Evolutionary conservation across 2,797 vertebrate species (phyloP), one percentile per base, ranked within the genome.

Genomic region (Urocyon cinereoargenteus): DNA sequence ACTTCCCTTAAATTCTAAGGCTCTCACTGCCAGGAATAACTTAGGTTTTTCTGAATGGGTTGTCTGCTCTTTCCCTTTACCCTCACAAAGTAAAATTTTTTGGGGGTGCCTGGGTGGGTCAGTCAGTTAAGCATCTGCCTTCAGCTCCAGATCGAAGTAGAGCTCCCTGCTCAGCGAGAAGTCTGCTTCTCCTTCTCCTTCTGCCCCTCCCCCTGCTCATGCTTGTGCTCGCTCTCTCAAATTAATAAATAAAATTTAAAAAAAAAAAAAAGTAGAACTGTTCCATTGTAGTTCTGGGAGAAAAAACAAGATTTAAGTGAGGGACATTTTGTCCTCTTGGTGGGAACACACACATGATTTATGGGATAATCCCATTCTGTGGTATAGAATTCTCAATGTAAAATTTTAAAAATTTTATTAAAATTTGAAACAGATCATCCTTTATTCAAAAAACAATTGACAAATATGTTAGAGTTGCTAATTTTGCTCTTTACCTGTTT

Each of bases 401-500:
- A 45, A 85, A 31, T 77, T 87, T 36, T n/a, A 12, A 4, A 85
- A 90, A 45, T 66, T 51, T 11, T 72, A n/a, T 40, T 88, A 84
- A 85, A 93, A 82, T 31, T 81, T 68, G 45, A 84, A 34, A 53
- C 5, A n/a, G 19, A 61, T 81, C 7, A 75, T 91, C 66, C 81
- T 94, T 86, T 96, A 86, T 85, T 77, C n/a, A 73, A 72, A 91
- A 97, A 45, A 14, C 31, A 92, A 16, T 72, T 55, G 77, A 62
- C 61, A 70, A 62, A 24, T 53, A 13, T 5, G 18, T 59, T 55
- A 36, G 64, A 40, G 26, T 53, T 40, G 55, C 22, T 26, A 22
- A 16, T 1, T 0, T 15, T 34, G 36, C 40, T 24, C 0, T 86
- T 66, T 98, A 99, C 99, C 98, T 98, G 93, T 75, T 55, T 0